These are phyloP conservation scores for Papilio aristodemus DNA, from an alignment of 1,140 invertebrate genomes.

Conservation along the genomic window DNA sequence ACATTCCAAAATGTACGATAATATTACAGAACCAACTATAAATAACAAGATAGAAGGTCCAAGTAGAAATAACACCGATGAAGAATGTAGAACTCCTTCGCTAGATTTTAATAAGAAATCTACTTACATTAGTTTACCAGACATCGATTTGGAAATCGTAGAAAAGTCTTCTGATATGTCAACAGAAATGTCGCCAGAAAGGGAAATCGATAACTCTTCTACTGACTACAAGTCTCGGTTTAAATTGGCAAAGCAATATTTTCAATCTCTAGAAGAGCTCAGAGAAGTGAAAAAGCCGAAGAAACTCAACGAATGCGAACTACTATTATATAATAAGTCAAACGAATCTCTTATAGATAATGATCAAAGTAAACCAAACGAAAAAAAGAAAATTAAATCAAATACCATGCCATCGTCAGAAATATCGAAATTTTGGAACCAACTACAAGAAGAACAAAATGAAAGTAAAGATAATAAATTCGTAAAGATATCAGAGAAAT, in stretches of 20 bases:
- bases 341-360: constrained; percentile 63
- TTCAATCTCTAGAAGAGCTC: constrained; percentile 74
- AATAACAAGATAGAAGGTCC: neutral
- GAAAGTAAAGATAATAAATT: constrained; percentile 52
- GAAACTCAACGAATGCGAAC: constrained; percentile 69
- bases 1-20: neutral
- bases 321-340: constrained; percentile 52
- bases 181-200: constrained; percentile 49
- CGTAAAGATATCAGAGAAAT: constrained; percentile 80
- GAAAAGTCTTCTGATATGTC: constrained; percentile 54
- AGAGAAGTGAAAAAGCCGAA: constrained; percentile 55
- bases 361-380: constrained; percentile 42
- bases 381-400: constrained; percentile 65
- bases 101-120: constrained; percentile 50
- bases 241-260: constrained; percentile 72
- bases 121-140: constrained; percentile 64
- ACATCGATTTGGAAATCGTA: constrained; percentile 72
- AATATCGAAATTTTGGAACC: constrained; percentile 66
- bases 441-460: constrained; percentile 58
- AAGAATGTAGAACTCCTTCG: constrained; percentile 33
- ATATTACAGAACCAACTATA: constrained; percentile 18
- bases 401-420: constrained; percentile 70
- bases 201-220: constrained; percentile 46
- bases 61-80: neutral
- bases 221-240: constrained; percentile 75